Base-by-base conservation (phyloP, 64 coral and sea anemone genomes). In the Astreopora myriophthalma region DNA sequence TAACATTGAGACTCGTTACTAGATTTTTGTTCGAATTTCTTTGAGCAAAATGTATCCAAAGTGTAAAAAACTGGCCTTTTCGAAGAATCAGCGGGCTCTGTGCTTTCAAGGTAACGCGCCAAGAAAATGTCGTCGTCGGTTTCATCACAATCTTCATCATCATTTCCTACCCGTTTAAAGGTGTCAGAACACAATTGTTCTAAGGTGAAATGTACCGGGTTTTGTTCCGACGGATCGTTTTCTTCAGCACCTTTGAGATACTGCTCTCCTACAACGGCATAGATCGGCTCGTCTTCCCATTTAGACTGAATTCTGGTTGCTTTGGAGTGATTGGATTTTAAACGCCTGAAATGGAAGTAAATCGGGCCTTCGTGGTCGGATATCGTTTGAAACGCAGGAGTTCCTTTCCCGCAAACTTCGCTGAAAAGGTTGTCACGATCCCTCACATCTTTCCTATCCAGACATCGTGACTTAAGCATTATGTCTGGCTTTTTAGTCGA, bases 291-390 rank as follows among this genome's bases (percentile, higher is more conserved):
- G 37, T 35, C 31, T 19, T 19, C 31, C 31, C 70, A 36, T 73
- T 17, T 37, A 14, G 70, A 19, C 6, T 16, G 32, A 20, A 37
- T 37, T 73, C 70, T 73, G 11, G 70, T 73, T 73, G 34, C 70
- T 22, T 37, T 73, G 16, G 70, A 73, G 33, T 73, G 70, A 73
- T 73, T 73, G 4, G 70, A 73, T 19, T 73, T 73, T 37, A 73
- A 37, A 16, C 70, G 33, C 31, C 22, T 73, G 13, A 73, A 14
- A 20, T 34, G 11, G 70, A 73, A 73, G 33, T 73, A 73, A 73
- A 73, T 19, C 5, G 70, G 70, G 7, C 70, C 70, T 20, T 19
- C 33, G 6, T 73, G 14, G 34, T 37, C 37, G 37, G 70, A 73
- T 22, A 37, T 13, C 16, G 70, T 4, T 37, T 4, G 1, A 73